These are phyloP conservation scores for Chloroclysta siterata DNA, from an alignment of 2,888 invertebrate genomes.

Conservation along the genomic window DNA sequence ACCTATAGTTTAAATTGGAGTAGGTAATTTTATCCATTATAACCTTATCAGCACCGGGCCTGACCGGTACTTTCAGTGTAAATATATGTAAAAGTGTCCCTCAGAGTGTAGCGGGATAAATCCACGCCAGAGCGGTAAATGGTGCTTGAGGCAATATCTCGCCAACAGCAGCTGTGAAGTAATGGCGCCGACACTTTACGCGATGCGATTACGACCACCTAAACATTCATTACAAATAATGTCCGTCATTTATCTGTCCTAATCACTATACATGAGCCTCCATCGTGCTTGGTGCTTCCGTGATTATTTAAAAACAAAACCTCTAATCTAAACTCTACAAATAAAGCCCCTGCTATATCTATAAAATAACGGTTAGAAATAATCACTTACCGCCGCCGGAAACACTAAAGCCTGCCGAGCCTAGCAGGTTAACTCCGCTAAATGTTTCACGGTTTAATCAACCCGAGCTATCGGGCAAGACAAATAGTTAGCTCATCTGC, in stretches of 20 bases:
- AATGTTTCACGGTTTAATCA: conserved; percentile 84
- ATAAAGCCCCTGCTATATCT: conserved; percentile 27
- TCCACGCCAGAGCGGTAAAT: conserved; percentile 71
- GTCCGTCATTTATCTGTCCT: conserved; percentile 83
- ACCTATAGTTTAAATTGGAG: conserved; percentile 7
- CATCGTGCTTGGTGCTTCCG: conserved; percentile 53
- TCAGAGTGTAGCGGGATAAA: conserved; percentile 66
- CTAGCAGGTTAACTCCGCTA: conserved; percentile 69
- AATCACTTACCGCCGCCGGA: conserved; percentile 38
- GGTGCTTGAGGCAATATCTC: conserved; percentile 80
- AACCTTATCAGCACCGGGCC: conserved; percentile 36
- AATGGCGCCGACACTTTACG: conserved; percentile 84
- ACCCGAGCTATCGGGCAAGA: conserved; percentile 81
- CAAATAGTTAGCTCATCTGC: conserved; percentile 84
- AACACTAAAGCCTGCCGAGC: conserved; percentile 43
- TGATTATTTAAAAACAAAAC: conserved; percentile 56
- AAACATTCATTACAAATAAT: conserved; percentile 85
- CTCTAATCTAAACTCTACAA: conserved; percentile 43
- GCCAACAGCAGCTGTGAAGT: conserved; percentile 81
- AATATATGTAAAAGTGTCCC: conserved; percentile 57
- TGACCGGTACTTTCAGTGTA: conserved; percentile 48
- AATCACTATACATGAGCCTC: conserved; percentile 74
- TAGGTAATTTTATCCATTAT: conserved; percentile 5
- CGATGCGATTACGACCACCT: conserved; percentile 84
- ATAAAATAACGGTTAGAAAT: conserved; percentile 33